These are phyloP conservation scores for Oostethus manadensis DNA, from an alignment of 2,113 vertebrate genomes.

Conservation along the genomic window DNA sequence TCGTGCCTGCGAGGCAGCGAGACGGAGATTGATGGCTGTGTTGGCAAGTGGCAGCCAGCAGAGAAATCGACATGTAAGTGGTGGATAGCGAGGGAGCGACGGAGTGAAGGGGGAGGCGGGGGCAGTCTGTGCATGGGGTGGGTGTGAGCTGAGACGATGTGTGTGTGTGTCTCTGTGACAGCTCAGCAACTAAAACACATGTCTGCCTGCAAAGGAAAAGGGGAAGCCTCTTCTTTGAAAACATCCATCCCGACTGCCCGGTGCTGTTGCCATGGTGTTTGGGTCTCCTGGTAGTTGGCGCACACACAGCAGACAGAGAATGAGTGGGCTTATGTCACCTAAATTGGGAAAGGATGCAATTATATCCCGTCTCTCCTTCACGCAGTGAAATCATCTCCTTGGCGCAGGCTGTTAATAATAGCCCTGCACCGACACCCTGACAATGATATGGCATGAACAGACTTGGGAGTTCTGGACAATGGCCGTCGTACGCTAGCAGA, in stretches of 20 bases:
- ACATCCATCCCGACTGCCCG: conserved; percentile 49
- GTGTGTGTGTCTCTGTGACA: conserved; percentile 60
- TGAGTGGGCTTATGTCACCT: conserved; percentile 45
- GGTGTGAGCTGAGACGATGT: conserved; percentile 33
- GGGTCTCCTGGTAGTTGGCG: conserved; percentile 64
- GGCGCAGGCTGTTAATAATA: conserved; percentile 55
- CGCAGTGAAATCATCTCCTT: conserved; percentile 25
- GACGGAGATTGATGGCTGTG: conserved; percentile 55
- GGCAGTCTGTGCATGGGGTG: conserved; percentile 23
- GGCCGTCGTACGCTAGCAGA: conserved; percentile 27
- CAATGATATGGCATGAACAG: conserved; percentile 58
- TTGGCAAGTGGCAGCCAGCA: conserved; percentile 39
- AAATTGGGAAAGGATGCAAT: conserved; percentile 57
- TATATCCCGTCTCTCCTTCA: conserved; percentile 41
- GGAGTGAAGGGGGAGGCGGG: not conserved
- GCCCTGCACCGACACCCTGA: conserved; percentile 42
- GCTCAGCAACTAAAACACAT: conserved; percentile 53
- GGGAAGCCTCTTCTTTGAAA: conserved; percentile 56
- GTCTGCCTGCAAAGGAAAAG: conserved; percentile 47
- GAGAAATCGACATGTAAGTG: conserved; percentile 58
- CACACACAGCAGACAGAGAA: conserved; percentile 26
- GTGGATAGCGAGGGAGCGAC: conserved; percentile 28
- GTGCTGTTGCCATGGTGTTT: conserved; percentile 76
- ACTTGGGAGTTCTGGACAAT: conserved; percentile 34
- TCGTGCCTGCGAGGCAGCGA: conserved; percentile 41